These are phyloP conservation scores for Xenentodon cancila DNA, from an alignment of 2,797 vertebrate genomes.

Conservation along the genomic window DNA sequence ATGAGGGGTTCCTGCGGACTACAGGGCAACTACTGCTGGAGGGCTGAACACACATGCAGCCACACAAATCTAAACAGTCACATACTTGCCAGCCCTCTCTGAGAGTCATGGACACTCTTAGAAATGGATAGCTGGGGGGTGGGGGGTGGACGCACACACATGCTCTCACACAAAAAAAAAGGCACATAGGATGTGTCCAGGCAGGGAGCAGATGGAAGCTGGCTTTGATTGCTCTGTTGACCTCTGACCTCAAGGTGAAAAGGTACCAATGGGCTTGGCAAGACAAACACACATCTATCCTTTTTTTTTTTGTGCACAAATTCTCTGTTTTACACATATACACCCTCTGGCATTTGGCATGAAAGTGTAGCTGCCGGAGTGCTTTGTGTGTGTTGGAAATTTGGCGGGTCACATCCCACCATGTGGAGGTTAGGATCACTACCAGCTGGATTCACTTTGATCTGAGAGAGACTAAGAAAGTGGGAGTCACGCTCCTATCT, in stretches of 20 bases:
- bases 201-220: conserved; percentile 75
- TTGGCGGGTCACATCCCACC: conserved; percentile 53
- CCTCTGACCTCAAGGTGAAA: conserved; percentile 79
- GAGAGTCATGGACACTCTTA: conserved; percentile 38
- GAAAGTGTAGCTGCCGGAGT: conserved; percentile 42
- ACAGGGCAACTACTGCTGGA: conserved; percentile 58
- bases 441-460: conserved; percentile 78
- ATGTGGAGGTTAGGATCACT: conserved; percentile 74
- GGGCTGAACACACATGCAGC: conserved; percentile 49
- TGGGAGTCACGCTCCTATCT: conserved; percentile 35
- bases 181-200: conserved; percentile 70
- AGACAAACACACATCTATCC: conserved; percentile 46
- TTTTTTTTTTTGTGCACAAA: conserved; percentile 4
- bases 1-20: conserved; percentile 69
- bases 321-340: conserved; percentile 23
- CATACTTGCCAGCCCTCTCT: conserved; percentile 52
- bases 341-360: conserved; percentile 53
- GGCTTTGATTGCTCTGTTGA: conserved; percentile 81
- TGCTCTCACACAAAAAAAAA: conserved; percentile 27
- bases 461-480: conserved; percentile 28
- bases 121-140: conserved; percentile 59
- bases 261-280: conserved; percentile 64
- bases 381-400: conserved; percentile 45
- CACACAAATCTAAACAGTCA: conserved; percentile 54
- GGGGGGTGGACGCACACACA: conserved; percentile 37